Evolutionary conservation across 1,140 invertebrate genomes (phyloP).

Genomic region (Drosophila pectinifera): DNA sequence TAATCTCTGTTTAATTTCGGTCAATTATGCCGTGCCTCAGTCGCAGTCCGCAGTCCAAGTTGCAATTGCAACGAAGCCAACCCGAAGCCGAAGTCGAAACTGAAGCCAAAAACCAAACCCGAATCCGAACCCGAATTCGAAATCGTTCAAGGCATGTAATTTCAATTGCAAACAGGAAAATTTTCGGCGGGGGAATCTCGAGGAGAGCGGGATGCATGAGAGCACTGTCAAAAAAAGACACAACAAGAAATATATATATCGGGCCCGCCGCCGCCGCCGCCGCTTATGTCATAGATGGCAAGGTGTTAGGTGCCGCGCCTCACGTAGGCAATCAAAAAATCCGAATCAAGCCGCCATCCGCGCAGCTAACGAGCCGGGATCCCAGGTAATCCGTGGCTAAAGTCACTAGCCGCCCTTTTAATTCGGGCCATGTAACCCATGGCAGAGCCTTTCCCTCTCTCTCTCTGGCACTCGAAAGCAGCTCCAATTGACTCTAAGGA

Average conservation of each 20-base stretch:
- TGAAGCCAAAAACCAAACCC: conserved; percentile 14
- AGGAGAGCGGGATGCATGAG: conserved; percentile 3
- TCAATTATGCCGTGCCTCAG: conserved; percentile 73
- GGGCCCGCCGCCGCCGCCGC: conserved; percentile 26
- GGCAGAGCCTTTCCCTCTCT: conserved; percentile 17
- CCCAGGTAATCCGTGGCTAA: conserved; percentile 9
- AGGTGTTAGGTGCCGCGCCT: conserved; percentile 57
- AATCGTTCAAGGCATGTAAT: conserved; percentile 68
- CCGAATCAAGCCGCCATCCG: conserved; percentile 21
- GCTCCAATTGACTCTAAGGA: conserved; percentile 8
- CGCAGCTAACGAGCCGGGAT: conserved; percentile 19
- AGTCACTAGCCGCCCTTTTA: conserved; percentile 43
- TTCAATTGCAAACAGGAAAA: conserved; percentile 58
- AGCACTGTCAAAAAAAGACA: conserved; percentile 66
- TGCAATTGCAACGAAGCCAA: conserved; percentile 35
- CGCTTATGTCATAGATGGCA: conserved; percentile 67
- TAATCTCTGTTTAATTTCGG: conserved; percentile 78
- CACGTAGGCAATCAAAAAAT: conserved; percentile 51
- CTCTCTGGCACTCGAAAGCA: conserved; percentile 3
- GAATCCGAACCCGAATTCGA: conserved; percentile 9
- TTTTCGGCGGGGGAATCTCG: conserved; percentile 8
- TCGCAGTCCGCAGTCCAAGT: conserved; percentile 20
- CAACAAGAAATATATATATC: conserved; percentile 14
- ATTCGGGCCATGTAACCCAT: conserved; percentile 11
- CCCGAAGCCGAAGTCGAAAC: conserved; percentile 5